phyloP scores from a whole-genome alignment of 2,888 invertebrate genomes.

The Asteroscopus sphinx region DNA sequence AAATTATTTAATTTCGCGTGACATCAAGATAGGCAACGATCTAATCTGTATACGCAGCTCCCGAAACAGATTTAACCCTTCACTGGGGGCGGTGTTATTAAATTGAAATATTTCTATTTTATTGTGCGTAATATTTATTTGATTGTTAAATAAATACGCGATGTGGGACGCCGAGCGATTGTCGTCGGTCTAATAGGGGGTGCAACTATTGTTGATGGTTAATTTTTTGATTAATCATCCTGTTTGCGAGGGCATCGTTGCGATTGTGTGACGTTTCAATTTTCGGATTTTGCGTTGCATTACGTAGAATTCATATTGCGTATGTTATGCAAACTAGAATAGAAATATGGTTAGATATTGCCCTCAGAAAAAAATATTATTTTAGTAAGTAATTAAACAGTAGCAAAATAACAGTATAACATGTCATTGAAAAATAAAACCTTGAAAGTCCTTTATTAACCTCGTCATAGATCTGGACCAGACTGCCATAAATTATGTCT shows the following conservation, averaged over 20 bases:
- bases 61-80: conserved; percentile 83
- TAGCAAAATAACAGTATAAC: too few species aligned
- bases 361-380: too few species aligned
- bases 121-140: conserved; percentile 89
- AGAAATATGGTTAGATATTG: neutral
- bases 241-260: conserved; percentile 75
- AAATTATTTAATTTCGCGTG: conserved; percentile 86
- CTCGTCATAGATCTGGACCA: neutral
- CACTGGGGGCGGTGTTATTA: conserved; percentile 82
- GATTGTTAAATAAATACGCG: conserved; percentile 89
- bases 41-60: conserved; percentile 77
- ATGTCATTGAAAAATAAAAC: conserved; percentile 19
- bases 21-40: conserved; percentile 82
- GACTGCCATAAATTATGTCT: conserved; percentile 16
- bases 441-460: conserved; percentile 25
- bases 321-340: conserved; percentile 51
- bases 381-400: too few species aligned
- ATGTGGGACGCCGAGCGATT: conserved; percentile 87
- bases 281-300: conserved; percentile 58
- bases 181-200: conserved; percentile 84
- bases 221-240: conserved; percentile 90
- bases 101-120: conserved; percentile 90
- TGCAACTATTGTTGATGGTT: conserved; percentile 85
- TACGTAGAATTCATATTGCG: too few species aligned
- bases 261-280: conserved; percentile 79